Evolutionary conservation across 2,888 invertebrate species (phyloP).

Genomic region (Psylliodes chrysocephalus): DNA sequence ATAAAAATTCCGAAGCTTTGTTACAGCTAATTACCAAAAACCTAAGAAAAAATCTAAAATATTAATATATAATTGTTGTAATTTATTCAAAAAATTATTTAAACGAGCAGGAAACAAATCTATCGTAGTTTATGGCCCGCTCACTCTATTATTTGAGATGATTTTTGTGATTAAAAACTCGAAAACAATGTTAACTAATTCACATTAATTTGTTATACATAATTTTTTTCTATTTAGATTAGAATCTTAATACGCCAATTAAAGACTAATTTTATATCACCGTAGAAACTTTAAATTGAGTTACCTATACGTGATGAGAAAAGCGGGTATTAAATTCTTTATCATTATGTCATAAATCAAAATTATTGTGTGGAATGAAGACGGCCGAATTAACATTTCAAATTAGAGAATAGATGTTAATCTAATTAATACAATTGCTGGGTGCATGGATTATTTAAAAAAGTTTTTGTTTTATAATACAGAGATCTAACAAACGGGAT

Average conservation of each 20-base stretch:
- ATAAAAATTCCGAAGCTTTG: no score
- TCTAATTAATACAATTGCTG: not conserved
- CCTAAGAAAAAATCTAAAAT: not conserved
- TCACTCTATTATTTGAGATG: conserved; percentile 19
- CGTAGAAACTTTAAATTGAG: conserved; percentile 9
- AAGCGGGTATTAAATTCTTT: not conserved
- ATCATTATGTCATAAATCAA: conserved; percentile 14
- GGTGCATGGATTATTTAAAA: no score
- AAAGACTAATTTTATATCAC: conserved; percentile 23
- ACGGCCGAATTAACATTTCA: conserved; percentile 7
- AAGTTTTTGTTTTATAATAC: no score
- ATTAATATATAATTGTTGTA: not conserved
- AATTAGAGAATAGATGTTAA: conserved; percentile 9
- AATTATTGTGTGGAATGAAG: not conserved
- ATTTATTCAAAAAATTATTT: not conserved
- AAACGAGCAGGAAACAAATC: conserved; percentile 13
- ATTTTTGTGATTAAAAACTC: conserved; percentile 13
- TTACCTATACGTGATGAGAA: conserved; percentile 5
- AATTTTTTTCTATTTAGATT: conserved; percentile 19
- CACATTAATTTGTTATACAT: conserved; percentile 26
- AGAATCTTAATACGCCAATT: conserved; percentile 27
- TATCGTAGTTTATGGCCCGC: conserved; percentile 26
- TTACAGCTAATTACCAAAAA: no score
- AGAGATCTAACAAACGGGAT: no score
- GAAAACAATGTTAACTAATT: conserved; percentile 27